A percentile compares a stretch with the other conserved stretches of the same genome.
Evolutionary conservation across 2,888 invertebrate species (phyloP).

Genomic region (Drosophila antonietae): DNA sequence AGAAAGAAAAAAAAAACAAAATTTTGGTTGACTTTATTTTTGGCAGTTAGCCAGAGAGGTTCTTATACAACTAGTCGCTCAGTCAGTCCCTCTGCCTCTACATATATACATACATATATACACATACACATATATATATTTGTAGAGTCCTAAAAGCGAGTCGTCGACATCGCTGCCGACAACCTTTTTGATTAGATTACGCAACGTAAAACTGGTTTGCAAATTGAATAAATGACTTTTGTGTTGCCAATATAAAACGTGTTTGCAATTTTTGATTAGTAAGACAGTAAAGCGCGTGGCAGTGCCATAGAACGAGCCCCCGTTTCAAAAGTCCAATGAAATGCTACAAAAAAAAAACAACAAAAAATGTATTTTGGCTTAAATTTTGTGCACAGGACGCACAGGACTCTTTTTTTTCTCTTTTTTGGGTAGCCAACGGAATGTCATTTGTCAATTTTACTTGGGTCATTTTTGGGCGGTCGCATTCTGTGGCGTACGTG

Average conservation of each 20-base stretch:
- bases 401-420: conserved; percentile 29
- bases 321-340: conserved; percentile 15
- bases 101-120: background rate
- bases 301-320: background rate
- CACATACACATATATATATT: conserved; percentile 21
- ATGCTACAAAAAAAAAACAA: conserved; percentile 15
- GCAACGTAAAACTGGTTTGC: conserved; percentile 79
- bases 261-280: conserved; percentile 76
- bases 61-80: conserved; percentile 34
- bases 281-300: conserved; percentile 43
- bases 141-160: conserved; percentile 49
- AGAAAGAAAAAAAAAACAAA: background rate
- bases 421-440: background rate
- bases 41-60: conserved; percentile 60
- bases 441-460: conserved; percentile 69
- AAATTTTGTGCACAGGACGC: conserved; percentile 33
- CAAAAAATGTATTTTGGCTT: conserved; percentile 25
- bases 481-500: conserved; percentile 67
- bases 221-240: conserved; percentile 80
- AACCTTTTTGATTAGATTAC: conserved; percentile 76
- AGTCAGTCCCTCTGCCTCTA: background rate
- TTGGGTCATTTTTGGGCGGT: conserved; percentile 50
- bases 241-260: conserved; percentile 79
- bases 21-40: conserved; percentile 34
- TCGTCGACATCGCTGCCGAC: conserved; percentile 29